Percentiles rank a stretch among this genome's conserved stretches.
These are phyloP conservation scores for Trachythela sp. DNA, from an alignment of 64 coral and sea anemone genomes.

Conservation along the genomic window DNA sequence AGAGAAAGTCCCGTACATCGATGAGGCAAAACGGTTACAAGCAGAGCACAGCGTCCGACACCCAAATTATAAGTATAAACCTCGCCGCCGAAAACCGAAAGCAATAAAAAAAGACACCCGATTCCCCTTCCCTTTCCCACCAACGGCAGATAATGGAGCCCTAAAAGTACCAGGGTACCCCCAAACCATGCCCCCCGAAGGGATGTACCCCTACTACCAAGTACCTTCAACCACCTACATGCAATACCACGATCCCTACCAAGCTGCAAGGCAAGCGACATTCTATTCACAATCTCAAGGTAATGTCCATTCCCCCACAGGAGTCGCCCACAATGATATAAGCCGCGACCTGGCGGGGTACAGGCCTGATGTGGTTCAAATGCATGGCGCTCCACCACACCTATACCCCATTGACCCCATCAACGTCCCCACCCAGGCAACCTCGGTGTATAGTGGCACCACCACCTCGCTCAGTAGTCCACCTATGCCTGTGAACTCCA, in stretches of 20 bases:
- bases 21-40: slow-evolving; percentile 82
- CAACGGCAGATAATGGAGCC: slow-evolving; percentile 68
- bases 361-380: not conserved
- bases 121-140: slow-evolving; percentile 76
- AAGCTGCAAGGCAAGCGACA: not conserved
- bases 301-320: not conserved
- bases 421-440: not conserved
- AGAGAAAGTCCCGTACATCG: slow-evolving; percentile 89
- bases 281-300: not conserved
- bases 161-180: not conserved
- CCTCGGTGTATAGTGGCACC: not conserved
- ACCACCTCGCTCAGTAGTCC: not conserved
- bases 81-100: slow-evolving; percentile 82
- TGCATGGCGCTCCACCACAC: not conserved
- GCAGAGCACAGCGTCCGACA: slow-evolving; percentile 94
- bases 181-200: not conserved
- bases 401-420: not conserved
- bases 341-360: not conserved
- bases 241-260: not conserved
- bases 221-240: not conserved
- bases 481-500: not conserved
- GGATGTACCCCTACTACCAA: slow-evolving; percentile 4
- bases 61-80: slow-evolving; percentile 93
- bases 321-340: not conserved
- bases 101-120: slow-evolving; percentile 90